phyloP scores from a whole-genome alignment of 1,140 invertebrate genomes.

The Uloborus diversus region DNA sequence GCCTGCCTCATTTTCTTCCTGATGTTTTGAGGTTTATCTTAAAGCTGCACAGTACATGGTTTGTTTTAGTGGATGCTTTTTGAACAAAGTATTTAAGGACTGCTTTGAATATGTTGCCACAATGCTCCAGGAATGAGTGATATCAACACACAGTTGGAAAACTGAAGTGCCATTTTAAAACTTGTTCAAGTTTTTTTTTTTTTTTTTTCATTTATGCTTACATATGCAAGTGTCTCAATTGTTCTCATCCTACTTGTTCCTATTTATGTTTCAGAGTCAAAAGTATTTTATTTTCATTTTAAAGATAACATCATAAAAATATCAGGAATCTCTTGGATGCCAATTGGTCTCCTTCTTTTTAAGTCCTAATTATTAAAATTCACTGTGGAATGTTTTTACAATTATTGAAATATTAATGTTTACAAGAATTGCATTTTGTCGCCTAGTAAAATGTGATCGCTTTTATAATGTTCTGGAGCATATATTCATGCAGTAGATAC shows the following conservation, averaged over 20 bases:
- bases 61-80: slow-evolving; percentile 28
- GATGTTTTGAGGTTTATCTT: slow-evolving; percentile 13
- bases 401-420: slow-evolving; percentile 5
- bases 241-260: neutral
- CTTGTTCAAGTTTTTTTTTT: neutral
- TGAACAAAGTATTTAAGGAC: slow-evolving; percentile 16
- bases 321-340: neutral
- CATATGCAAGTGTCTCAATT: neutral
- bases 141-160: too few relatives aligned
- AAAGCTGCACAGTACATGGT: slow-evolving; percentile 30
- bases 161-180: neutral
- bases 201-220: neutral
- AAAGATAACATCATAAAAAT: neutral
- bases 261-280: neutral
- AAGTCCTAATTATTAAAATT: neutral
- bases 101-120: neutral
- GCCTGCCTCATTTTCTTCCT: slow-evolving; percentile 7
- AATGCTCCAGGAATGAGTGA: neutral
- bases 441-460: neutral
- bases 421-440: neutral
- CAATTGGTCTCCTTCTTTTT: neutral
- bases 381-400: neutral
- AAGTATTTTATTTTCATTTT: neutral
- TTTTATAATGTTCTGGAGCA: slow-evolving; percentile 18
- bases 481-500: neutral